Percentiles rank a stretch among this genome's conserved stretches.
Conservation (phyloP, 1,140 invertebrate species). For the Hylaeus anthracinus region DNA sequence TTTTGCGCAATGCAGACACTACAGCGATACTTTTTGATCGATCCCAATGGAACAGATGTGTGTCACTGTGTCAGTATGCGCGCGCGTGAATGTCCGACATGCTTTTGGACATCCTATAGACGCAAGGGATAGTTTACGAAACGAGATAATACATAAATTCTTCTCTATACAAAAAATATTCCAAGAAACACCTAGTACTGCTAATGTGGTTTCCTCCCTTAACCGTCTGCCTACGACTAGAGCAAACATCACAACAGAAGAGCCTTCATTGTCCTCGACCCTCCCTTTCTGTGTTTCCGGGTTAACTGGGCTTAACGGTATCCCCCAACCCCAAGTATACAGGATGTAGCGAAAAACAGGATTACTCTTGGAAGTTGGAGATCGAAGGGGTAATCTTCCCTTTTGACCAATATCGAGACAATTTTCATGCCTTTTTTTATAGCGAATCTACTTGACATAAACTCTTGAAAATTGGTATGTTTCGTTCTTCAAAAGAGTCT, state of each 20-base stretch:
- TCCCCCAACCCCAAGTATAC: neutral
- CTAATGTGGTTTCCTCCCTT: neutral
- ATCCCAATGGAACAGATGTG: neutral
- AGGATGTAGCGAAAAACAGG: constrained; percentile 7
- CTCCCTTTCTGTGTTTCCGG: constrained; percentile 6
- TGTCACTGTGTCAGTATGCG: neutral
- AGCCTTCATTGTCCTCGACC: neutral
- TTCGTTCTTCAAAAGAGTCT: too few relatives aligned
- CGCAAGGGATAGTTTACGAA: neutral
- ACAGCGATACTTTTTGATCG: constrained; percentile 26
- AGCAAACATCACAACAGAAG: neutral
- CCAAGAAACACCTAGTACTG: too few relatives aligned
- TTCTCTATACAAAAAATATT: too few relatives aligned
- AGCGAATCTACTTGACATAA: too few relatives aligned
- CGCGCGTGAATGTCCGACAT: neutral
- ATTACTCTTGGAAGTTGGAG: neutral
- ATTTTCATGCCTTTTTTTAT: too few relatives aligned
- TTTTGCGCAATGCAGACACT: constrained; percentile 34
- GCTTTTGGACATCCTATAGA: neutral
- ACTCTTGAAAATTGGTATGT: too few relatives aligned
- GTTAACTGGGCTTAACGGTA: constrained; percentile 6
- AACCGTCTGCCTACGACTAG: neutral
- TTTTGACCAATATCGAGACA: too few relatives aligned
- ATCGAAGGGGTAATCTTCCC: too few relatives aligned
- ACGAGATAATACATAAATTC: too few relatives aligned